Evolutionary conservation across 2,797 vertebrate genomes (phyloP).

Genomic region (Microctenopoma stevenorrisi): DNA sequence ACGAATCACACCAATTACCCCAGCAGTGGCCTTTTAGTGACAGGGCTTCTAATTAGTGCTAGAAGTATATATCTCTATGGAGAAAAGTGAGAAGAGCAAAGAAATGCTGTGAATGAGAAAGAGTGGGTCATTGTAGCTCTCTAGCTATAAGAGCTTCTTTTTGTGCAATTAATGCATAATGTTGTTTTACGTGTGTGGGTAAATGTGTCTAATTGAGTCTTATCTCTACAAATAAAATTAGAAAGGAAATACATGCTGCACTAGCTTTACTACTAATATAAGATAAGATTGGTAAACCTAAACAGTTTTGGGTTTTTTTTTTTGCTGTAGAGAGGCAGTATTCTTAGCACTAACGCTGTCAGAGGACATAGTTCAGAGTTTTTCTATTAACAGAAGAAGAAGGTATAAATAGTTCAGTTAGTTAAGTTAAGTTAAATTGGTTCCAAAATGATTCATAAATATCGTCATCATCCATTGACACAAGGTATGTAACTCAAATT

Average conservation of each 20-base stretch:
- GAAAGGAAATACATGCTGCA: conserved; percentile 8
- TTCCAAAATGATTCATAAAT: conserved; percentile 47
- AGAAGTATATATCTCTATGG: conserved; percentile 57
- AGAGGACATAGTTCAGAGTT: conserved; percentile 30
- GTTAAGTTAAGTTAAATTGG: too few species aligned
- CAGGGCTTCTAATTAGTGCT: conserved; percentile 75
- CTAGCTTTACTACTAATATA: background rate
- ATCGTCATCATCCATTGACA: conserved; percentile 7
- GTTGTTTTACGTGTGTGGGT: conserved; percentile 36
- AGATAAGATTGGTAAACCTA: conserved; percentile 27
- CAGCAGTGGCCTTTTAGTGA: conserved; percentile 75
- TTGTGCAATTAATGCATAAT: conserved; percentile 60
- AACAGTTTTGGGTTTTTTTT: conserved; percentile 14
- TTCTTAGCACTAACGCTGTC: conserved; percentile 32
- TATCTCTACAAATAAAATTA: conserved; percentile 36
- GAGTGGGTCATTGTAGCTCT: conserved; percentile 46
- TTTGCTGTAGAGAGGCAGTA: background rate
- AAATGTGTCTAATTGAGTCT: conserved; percentile 35
- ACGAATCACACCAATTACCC: conserved; percentile 80
- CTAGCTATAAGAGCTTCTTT: conserved; percentile 37
- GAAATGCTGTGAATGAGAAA: conserved; percentile 57
- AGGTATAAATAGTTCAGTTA: conserved; percentile 1
- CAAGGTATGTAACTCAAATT: conserved; percentile 14
- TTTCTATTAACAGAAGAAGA: conserved; percentile 43
- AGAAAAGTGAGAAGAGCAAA: conserved; percentile 50